Evolutionary conservation across 2,113 vertebrate species (phyloP).

Genomic region (Paedocypris sp.): DNA sequence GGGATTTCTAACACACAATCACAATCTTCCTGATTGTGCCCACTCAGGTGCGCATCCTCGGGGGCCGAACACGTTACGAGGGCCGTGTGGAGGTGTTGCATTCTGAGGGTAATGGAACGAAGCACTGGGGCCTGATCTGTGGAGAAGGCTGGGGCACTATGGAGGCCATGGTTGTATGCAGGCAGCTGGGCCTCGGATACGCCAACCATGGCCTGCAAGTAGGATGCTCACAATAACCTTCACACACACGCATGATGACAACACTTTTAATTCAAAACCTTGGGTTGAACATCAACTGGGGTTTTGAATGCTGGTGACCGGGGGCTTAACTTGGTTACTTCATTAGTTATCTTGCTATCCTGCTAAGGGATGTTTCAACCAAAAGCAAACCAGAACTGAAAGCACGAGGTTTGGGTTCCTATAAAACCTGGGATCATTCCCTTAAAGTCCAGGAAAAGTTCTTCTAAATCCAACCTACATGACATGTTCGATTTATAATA

Average conservation of each 20-base stretch:
- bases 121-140: slow-evolving; percentile 84
- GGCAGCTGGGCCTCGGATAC: slow-evolving; percentile 88
- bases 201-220: slow-evolving; percentile 87
- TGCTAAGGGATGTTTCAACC: no score
- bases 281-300: no score
- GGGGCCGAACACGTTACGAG: slow-evolving; percentile 79
- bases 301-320: no score
- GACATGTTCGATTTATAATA: no score
- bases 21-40: slow-evolving; percentile 38
- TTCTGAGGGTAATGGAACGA: slow-evolving; percentile 53
- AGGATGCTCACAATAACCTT: slow-evolving; percentile 51
- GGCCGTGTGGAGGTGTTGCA: slow-evolving; percentile 81
- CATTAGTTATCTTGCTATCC: no score
- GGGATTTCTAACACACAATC: no score
- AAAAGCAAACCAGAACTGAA: no score
- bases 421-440: no score
- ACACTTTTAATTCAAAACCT: neutral
- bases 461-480: no score
- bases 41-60: slow-evolving; percentile 80
- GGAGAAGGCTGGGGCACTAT: slow-evolving; percentile 82
- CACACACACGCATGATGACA: slow-evolving; percentile 3
- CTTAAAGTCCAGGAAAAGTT: no score
- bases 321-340: no score
- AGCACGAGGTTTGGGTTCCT: no score
- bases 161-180: slow-evolving; percentile 84